Evolutionary conservation across 1,140 invertebrate genomes (phyloP).

Genomic region (Ceratina calcarata): DNA sequence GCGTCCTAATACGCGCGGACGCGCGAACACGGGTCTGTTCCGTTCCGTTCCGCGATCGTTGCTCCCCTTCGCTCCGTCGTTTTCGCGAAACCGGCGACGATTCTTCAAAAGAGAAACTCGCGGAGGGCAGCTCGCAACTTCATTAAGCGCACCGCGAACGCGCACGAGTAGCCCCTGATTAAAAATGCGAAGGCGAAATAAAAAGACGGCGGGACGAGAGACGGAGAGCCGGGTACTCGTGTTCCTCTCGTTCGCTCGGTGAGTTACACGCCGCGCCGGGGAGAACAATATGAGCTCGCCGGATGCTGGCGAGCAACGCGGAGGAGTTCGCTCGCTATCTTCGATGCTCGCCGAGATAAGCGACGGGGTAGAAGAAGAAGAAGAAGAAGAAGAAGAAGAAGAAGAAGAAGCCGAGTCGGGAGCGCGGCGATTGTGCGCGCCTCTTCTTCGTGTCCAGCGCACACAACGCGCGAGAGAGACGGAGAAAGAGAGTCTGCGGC

Average conservation of each 20-base stretch:
- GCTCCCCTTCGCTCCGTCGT: neutral
- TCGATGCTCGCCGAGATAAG: conserved; percentile 77
- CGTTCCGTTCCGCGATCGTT: neutral
- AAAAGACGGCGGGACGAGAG: conserved; percentile 11
- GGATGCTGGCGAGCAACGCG: conserved; percentile 44
- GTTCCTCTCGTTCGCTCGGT: conserved; percentile 36
- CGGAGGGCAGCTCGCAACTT: neutral
- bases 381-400: too few relatives aligned
- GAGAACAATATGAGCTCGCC: conserved; percentile 77
- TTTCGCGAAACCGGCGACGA: neutral
- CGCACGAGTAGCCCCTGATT: neutral
- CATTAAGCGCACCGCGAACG: conserved; percentile 3
- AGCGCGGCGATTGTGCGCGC: conserved; percentile 41
- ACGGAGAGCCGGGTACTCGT: neutral
- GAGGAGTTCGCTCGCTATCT: conserved; percentile 71
- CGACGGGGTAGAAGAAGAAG: conserved; percentile 32
- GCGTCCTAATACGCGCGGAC: conserved; percentile 49
- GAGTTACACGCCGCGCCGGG: conserved; percentile 62
- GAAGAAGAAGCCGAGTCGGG: conserved; percentile 19
- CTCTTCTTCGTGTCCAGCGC: conserved; percentile 45
- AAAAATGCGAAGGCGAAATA: conserved; percentile 24
- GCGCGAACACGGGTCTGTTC: conserved; percentile 5
- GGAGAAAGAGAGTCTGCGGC: conserved; percentile 7
- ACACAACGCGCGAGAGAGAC: neutral
- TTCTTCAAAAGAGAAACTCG: neutral